phyloP scores from a whole-genome alignment of 2,888 invertebrate species.

The Agonopterix arenella region DNA sequence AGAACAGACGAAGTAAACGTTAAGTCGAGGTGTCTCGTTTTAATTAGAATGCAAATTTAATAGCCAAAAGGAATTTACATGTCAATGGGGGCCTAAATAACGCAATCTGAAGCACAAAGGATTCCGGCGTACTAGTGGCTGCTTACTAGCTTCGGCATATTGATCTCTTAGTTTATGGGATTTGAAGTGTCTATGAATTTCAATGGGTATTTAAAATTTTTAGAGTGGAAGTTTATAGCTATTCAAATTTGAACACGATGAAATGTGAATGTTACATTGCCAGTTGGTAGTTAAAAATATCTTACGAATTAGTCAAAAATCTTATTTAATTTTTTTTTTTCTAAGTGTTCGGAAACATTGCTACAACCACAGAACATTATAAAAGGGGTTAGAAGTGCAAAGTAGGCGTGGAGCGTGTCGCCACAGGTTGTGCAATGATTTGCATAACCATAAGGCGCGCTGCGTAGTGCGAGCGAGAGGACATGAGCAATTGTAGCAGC shows the following conservation, averaged over 20 bases:
- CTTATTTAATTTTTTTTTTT: no score
- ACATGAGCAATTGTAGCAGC: no score
- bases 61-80: conserved; percentile 70
- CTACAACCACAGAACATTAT: no score
- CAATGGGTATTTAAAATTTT: conserved; percentile 28
- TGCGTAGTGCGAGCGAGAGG: no score
- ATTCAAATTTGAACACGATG: neutral
- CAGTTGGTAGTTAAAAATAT: no score
- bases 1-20: conserved; percentile 4
- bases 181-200: conserved; percentile 43
- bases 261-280: no score
- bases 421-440: no score
- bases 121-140: conserved; percentile 22
- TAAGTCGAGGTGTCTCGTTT: conserved; percentile 35
- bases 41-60: conserved; percentile 76
- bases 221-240: neutral
- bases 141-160: conserved; percentile 40
- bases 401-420: no score
- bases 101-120: conserved; percentile 64
- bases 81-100: conserved; percentile 70
- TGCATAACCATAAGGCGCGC: no score
- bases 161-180: conserved; percentile 45
- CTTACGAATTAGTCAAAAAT: no score
- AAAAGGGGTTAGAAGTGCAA: no score
- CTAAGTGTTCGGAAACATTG: no score